A percentile compares a stretch with the other conserved stretches of the same genome.
These are phyloP conservation scores for Clavelina lepadiformis DNA, from an alignment of 23 tunicate species.

Conservation along the genomic window DNA sequence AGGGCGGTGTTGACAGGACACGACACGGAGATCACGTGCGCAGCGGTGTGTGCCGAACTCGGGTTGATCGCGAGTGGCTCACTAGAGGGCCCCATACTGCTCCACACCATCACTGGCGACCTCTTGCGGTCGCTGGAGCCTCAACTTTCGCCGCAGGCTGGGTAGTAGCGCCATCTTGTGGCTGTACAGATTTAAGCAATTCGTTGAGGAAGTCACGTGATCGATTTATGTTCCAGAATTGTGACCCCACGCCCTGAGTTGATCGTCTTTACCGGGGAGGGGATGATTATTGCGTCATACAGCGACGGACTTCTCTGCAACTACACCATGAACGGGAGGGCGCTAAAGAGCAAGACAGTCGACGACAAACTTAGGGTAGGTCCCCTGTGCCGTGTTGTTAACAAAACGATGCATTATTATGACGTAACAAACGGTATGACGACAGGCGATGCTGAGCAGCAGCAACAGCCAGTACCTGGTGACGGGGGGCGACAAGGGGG, in stretches of 20 bases:
- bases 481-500: slow-evolving; percentile 88
- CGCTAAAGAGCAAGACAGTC: slow-evolving; percentile 32
- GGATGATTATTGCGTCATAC: slow-evolving; percentile 73
- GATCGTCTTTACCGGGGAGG: slow-evolving; percentile 79
- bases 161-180: background rate
- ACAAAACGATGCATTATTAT: background rate
- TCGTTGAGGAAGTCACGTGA: background rate
- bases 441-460: slow-evolving; percentile 81
- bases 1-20: slow-evolving; percentile 95
- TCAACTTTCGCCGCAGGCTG: background rate
- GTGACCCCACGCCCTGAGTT: slow-evolving; percentile 37
- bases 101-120: slow-evolving; percentile 98
- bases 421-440: background rate
- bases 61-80: slow-evolving; percentile 95
- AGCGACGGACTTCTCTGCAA: slow-evolving; percentile 64
- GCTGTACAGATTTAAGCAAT: background rate
- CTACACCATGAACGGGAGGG: slow-evolving; percentile 91
- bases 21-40: slow-evolving; percentile 80
- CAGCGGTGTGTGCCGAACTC: slow-evolving; percentile 90
- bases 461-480: slow-evolving; percentile 71
- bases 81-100: slow-evolving; percentile 80
- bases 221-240: background rate
- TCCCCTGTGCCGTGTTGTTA: background rate
- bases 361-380: slow-evolving; percentile 59
- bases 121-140: slow-evolving; percentile 81